Percentiles rank a stretch among this genome's conserved stretches.
These are phyloP conservation scores for Trachelipus rathkii DNA, from an alignment of 1,140 invertebrate genomes.

Conservation along the genomic window DNA sequence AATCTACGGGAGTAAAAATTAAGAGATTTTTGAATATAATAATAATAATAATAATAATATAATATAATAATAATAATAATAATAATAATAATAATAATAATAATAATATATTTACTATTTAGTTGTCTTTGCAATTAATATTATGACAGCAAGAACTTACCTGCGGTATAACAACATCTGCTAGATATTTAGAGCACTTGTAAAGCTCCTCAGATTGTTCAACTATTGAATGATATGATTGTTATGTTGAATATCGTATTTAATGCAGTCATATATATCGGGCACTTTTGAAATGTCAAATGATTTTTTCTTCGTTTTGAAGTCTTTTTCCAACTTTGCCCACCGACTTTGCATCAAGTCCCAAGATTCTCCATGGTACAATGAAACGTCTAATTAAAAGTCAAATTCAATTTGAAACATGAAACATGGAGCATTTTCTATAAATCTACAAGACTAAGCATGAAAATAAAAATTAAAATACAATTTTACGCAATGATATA, in stretches of 20 bases:
- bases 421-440: too few relatives aligned
- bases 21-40: too few relatives aligned
- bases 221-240: conserved; percentile 57
- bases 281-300: conserved; percentile 99
- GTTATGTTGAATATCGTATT: conserved; percentile 98
- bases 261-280: conserved; percentile 99
- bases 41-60: too few relatives aligned
- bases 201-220: conserved; percentile 92
- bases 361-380: conserved; percentile 99
- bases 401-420: too few relatives aligned
- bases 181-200: conserved; percentile 89
- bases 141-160: conserved; percentile 52
- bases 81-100: too few relatives aligned
- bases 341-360: conserved; percentile 95
- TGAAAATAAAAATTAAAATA: too few relatives aligned
- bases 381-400: conserved; percentile 65
- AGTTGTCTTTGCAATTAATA: too few relatives aligned
- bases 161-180: conserved; percentile 98
- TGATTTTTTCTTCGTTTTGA: conserved; percentile 79
- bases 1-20: too few relatives aligned
- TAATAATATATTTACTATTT: too few relatives aligned
- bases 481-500: too few relatives aligned
- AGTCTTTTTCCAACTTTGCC: conserved; percentile 99
- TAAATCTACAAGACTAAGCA: too few relatives aligned
- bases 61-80: too few relatives aligned